phyloP scores from a whole-genome alignment of 2,888 invertebrate genomes.

The Drosophila setosimentum region DNA sequence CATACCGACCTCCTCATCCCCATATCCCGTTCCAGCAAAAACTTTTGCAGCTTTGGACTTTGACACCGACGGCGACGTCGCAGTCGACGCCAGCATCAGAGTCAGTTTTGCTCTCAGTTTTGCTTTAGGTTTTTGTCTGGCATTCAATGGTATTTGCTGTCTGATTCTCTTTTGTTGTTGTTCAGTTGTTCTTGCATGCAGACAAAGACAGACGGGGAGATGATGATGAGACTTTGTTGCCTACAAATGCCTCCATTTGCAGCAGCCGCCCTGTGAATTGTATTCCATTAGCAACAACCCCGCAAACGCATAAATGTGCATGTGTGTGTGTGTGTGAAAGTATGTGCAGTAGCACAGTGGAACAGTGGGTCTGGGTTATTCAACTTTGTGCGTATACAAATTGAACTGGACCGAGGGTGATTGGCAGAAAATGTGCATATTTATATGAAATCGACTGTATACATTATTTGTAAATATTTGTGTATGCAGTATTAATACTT shows the following conservation, averaged over 20 bases:
- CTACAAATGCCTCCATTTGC: slow-evolving; percentile 51
- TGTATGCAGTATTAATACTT: not conserved
- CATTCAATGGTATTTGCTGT: slow-evolving; percentile 57
- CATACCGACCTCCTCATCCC: not conserved
- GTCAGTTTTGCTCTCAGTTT: slow-evolving; percentile 38
- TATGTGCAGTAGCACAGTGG: slow-evolving; percentile 45
- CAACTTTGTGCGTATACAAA: slow-evolving; percentile 15
- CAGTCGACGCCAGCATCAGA: slow-evolving; percentile 17
- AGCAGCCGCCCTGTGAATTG: slow-evolving; percentile 75
- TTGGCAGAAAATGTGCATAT: not conserved
- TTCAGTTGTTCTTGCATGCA: slow-evolving; percentile 57
- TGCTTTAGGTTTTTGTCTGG: slow-evolving; percentile 40
- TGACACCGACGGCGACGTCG: slow-evolving; percentile 48
- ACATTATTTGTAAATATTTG: not conserved
- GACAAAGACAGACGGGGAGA: slow-evolving; percentile 51
- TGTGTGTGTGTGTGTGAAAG: slow-evolving; percentile 22
- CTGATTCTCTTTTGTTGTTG: slow-evolving; percentile 30
- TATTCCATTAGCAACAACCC: slow-evolving; percentile 78
- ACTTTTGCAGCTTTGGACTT: slow-evolving; percentile 70
- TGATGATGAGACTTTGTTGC: slow-evolving; percentile 35
- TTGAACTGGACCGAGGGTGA: not conserved
- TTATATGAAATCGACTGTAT: not conserved
- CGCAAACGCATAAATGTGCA: slow-evolving; percentile 45
- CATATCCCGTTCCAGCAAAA: slow-evolving; percentile 30
- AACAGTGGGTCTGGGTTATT: slow-evolving; percentile 48